Conservation (phyloP, 2,113 vertebrate species). For the Alces alces region DNA sequence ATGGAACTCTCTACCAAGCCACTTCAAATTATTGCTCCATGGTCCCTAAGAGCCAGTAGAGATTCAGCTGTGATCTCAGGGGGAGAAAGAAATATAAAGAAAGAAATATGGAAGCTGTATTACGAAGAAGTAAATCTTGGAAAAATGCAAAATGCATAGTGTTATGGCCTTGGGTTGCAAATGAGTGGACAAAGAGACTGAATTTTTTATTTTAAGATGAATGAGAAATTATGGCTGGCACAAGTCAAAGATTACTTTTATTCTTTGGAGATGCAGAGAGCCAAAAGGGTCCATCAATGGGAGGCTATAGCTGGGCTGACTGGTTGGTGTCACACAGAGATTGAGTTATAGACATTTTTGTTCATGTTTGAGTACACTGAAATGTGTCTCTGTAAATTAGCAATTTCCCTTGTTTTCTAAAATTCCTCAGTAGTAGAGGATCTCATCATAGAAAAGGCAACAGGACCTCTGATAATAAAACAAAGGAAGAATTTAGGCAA, state of each 20-base stretch:
- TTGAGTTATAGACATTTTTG: neutral
- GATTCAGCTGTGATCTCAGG: constrained; percentile 73
- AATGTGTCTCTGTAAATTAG: neutral
- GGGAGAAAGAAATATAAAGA: constrained; percentile 39
- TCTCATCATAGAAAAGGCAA: neutral
- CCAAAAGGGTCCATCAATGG: neutral
- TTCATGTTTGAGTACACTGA: neutral
- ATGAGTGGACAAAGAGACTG: neutral
- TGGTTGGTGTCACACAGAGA: neutral
- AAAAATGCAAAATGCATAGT: neutral
- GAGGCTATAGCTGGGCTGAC: neutral
- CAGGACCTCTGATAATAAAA: neutral
- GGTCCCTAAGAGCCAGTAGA: constrained; percentile 70
- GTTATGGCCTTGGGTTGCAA: neutral
- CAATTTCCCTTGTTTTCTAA: neutral
- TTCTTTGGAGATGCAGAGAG: neutral
- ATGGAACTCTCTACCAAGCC: constrained; percentile 68
- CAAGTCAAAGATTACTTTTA: neutral
- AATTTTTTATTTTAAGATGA: neutral
- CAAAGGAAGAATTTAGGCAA: neutral
- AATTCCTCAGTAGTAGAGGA: neutral
- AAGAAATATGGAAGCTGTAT: neutral
- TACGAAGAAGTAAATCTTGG: neutral
- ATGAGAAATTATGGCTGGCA: neutral
- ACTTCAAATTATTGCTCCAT: constrained; percentile 76